A percentile compares a stretch with the other conserved stretches of the same genome.
phyloP scores from a whole-genome alignment of 2,113 vertebrate genomes.

The Myotis brandtii region DNA sequence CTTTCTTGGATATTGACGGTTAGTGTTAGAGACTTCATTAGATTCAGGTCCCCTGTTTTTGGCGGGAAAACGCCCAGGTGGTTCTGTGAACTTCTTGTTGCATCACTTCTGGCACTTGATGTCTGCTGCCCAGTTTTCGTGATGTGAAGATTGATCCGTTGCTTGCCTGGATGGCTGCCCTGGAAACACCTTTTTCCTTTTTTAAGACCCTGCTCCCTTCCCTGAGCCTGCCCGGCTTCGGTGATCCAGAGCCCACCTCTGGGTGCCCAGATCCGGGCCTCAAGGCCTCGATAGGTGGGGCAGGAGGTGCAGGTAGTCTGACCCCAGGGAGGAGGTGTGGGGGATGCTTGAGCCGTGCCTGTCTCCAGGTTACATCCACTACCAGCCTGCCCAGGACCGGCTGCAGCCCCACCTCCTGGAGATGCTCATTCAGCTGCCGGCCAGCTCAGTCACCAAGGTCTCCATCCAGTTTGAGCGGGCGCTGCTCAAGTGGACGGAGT shows the following conservation, averaged over 20 bases:
- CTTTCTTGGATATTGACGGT: conserved; percentile 2
- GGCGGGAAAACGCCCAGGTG: conserved; percentile 8
- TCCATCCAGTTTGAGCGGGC: conserved; percentile 97
- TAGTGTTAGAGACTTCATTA: conserved; percentile 56
- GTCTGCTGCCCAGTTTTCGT: neutral
- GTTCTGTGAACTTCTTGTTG: conserved; percentile 13
- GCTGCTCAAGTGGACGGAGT: conserved; percentile 98
- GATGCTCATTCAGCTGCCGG: conserved; percentile 97
- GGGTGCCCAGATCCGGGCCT: neutral
- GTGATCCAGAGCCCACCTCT: neutral
- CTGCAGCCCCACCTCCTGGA: conserved; percentile 95
- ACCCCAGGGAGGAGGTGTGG: neutral
- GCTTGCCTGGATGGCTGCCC: neutral
- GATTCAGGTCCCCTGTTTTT: conserved; percentile 61
- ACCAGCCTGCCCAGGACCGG: conserved; percentile 96
- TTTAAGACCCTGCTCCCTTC: neutral
- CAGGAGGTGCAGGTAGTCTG: neutral
- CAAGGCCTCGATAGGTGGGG: neutral
- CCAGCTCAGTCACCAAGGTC: conserved; percentile 95
- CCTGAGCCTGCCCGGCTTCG: neutral
- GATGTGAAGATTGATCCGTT: neutral
- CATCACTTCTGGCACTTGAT: neutral
- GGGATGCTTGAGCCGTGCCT: neutral
- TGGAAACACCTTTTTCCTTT: neutral
- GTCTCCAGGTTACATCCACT: conserved; percentile 95